Base-by-base conservation (phyloP, 1,140 invertebrate genomes). In the Formica exsecta region DNA sequence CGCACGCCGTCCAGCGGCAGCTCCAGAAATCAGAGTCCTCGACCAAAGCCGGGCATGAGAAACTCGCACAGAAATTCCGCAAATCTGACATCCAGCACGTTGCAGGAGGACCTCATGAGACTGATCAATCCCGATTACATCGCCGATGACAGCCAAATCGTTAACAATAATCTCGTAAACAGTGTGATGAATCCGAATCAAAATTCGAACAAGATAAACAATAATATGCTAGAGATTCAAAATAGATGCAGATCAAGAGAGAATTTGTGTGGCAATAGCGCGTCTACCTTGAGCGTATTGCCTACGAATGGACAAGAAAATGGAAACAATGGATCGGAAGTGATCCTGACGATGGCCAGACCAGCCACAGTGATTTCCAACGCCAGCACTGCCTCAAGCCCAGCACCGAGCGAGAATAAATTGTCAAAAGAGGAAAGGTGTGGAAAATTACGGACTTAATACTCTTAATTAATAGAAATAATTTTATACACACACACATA, bases 101-200 rank as follows among this genome's bases (percentile, higher is more conserved):
- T 98, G 5, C 97, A 99, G 95, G 98, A 99, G 93, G 98, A 99
- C 92, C 95, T 99, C 3, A 97, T 98, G 95, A 96, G 97, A 51
- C 95, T 99, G 1, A 99, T 99, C 86, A 98, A 98, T 95, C 98
- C 98, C 0, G 98, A 99, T 92, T 96, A 97, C 85, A 96, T 97
- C 85, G 95, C 93, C 84, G 95, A 95, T 61, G 93, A 94, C 57
- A 93, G 88, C 74, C 94, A 93, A 41, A 85, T 93, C 16, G 61
- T 90, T 1, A 95, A 93, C n/a, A 95, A 94, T 62, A 94, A 95
- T 68, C 86, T 93, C 11, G 57, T 89, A 0, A 92, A 91, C 19
- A 94, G 92, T 79, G n/a, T 81, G 11, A 57, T 79, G 51, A 75
- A 44, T 16, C 5, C 36, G 6, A 92, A 92, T 86, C 94, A 93